These are phyloP conservation scores for Callaeas wilsoni DNA, from an alignment of 2,113 vertebrate genomes.

Conservation along the genomic window DNA sequence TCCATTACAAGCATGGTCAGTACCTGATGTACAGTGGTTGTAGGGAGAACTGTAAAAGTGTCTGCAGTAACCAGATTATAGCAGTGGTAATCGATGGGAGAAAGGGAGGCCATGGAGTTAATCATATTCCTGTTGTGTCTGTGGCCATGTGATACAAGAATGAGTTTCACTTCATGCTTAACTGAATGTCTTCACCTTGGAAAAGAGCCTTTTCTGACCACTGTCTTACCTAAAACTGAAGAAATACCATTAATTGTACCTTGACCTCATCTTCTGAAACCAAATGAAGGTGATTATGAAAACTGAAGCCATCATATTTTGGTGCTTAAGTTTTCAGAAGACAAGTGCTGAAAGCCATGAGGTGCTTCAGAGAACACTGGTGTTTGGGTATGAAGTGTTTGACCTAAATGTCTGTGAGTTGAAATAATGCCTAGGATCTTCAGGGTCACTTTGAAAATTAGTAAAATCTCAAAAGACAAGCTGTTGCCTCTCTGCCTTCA, in stretches of 20 bases:
- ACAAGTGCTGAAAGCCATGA: not conserved
- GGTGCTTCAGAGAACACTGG: not conserved
- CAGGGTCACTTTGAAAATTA: not conserved
- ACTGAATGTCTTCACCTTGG: not conserved
- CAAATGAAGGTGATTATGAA: not conserved
- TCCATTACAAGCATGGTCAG: conserved; percentile 94
- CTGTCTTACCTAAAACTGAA: not conserved
- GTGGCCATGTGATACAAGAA: rapidly evolving
- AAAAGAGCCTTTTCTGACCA: not conserved
- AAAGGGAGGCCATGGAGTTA: not conserved
- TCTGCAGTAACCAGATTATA: not conserved
- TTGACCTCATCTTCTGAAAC: not conserved
- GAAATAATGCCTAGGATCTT: not conserved
- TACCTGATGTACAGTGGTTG: not conserved
- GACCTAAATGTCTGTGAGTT: not conserved
- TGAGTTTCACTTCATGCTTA: not conserved
- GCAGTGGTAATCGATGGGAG: rapidly evolving
- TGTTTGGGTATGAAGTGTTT: not conserved
- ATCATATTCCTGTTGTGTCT: rapidly evolving
- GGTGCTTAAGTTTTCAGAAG: not conserved
- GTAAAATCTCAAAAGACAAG: not conserved
- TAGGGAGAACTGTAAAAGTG: not conserved
- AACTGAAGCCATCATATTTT: not conserved
- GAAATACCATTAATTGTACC: not conserved
- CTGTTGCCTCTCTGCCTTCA: not conserved